Conservation (phyloP, 2,888 invertebrate genomes). For the Metallyticus violacea region DNA sequence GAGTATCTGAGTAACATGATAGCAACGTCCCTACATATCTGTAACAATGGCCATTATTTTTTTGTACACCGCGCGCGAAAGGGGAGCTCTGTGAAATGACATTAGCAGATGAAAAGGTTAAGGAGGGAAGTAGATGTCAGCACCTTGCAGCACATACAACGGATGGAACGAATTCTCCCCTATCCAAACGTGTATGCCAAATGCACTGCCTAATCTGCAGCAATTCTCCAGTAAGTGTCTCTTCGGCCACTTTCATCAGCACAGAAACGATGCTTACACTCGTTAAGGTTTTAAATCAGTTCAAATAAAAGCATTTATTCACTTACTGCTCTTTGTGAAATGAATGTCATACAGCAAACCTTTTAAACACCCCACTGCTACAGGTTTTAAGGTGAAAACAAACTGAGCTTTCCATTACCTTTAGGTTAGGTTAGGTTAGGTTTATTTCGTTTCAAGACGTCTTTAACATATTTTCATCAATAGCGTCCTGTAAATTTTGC, state of each 20-base stretch:
- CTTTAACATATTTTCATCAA: too few relatives aligned
- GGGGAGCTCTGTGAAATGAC: neutral
- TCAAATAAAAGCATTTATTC: too few relatives aligned
- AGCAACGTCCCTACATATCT: neutral
- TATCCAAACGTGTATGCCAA: neutral
- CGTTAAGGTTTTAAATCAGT: too few relatives aligned
- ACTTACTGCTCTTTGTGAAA: too few relatives aligned
- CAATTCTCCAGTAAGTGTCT: neutral
- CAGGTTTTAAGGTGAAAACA: too few relatives aligned
- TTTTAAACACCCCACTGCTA: too few relatives aligned
- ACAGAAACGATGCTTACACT: too few relatives aligned
- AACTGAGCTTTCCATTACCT: too few relatives aligned
- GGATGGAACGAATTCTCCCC: conserved; percentile 24
- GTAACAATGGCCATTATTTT: neutral
- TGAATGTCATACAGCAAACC: too few relatives aligned
- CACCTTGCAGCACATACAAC: conserved; percentile 20
- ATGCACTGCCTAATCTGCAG: neutral
- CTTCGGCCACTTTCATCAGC: neutral
- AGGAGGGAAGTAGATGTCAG: conserved; percentile 27
- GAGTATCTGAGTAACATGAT: neutral
- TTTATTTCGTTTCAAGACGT: too few relatives aligned
- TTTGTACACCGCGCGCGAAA: neutral
- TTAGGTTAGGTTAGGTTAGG: too few relatives aligned
- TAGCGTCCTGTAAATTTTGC: too few relatives aligned
- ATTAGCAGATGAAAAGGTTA: neutral